phyloP scores from a whole-genome alignment of 2,888 invertebrate genomes.

The Epistrophe eligans region DNA sequence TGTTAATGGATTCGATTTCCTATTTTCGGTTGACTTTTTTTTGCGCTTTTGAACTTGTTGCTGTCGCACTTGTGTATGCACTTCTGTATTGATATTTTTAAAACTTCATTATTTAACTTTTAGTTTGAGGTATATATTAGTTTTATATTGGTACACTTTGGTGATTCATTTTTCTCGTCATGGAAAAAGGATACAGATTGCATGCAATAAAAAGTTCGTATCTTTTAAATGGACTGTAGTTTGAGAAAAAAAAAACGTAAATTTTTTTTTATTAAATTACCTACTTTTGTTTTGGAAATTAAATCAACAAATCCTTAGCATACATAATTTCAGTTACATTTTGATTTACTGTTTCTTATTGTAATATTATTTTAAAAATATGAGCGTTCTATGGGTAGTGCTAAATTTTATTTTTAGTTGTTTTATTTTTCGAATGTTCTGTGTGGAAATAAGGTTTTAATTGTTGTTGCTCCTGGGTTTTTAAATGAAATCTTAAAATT shows the following conservation, averaged over 20 bases:
- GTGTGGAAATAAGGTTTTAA: background rate
- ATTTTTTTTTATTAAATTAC: background rate
- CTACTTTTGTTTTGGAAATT: constrained; percentile 24
- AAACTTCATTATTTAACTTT: constrained; percentile 23
- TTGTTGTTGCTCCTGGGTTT: too few species aligned
- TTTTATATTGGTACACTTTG: constrained; percentile 11
- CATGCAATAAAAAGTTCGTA: constrained; percentile 51
- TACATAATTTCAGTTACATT: constrained; percentile 78
- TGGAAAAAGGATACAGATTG: constrained; percentile 37
- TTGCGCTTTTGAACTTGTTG: constrained; percentile 52
- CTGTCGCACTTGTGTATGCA: constrained; percentile 47
- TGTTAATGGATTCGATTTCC: constrained; percentile 16
- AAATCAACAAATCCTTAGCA: constrained; percentile 39
- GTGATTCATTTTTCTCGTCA: constrained; percentile 27
- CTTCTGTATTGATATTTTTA: constrained; percentile 26
- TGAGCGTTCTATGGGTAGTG: constrained; percentile 58
- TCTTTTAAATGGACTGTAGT: constrained; percentile 54
- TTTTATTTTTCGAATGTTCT: constrained; percentile 31
- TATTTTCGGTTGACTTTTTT: constrained; percentile 17
- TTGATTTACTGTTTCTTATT: constrained; percentile 80
- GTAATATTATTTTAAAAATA: constrained; percentile 8
- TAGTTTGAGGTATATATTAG: constrained; percentile 17
- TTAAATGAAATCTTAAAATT: too few species aligned
- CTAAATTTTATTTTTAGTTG: constrained; percentile 52
- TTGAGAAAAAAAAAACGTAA: constrained; percentile 14